These are phyloP conservation scores for Dicranocentrus wangi DNA, from an alignment of 2,888 invertebrate species.

Conservation along the genomic window DNA sequence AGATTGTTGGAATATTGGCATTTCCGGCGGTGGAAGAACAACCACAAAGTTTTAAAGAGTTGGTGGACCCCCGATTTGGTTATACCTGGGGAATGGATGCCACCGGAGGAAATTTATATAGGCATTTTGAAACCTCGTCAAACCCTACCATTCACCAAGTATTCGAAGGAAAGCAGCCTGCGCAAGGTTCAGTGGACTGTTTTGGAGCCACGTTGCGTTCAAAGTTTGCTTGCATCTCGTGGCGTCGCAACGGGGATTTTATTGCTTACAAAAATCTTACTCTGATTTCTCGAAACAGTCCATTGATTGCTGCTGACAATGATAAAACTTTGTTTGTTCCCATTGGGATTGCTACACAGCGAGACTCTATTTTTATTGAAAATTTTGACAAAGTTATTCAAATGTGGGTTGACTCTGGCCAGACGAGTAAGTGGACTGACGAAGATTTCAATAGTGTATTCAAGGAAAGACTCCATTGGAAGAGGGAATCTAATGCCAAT, in stretches of 20 bases:
- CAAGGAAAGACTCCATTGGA: slow-evolving; percentile 24
- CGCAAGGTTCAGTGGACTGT: slow-evolving; percentile 2
- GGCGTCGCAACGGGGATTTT: slow-evolving; percentile 19
- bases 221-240: slow-evolving; percentile 32
- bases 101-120: slow-evolving; percentile 16
- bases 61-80: slow-evolving; percentile 18
- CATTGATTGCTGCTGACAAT: slow-evolving; percentile 37
- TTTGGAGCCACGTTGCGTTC: neutral
- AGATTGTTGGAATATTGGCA: slow-evolving; percentile 45
- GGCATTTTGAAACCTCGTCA: slow-evolving; percentile 32
- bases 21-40: slow-evolving; percentile 21
- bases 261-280: slow-evolving; percentile 19
- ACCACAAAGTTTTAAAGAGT: slow-evolving; percentile 42
- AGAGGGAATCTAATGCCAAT: no score
- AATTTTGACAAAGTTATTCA: slow-evolving; percentile 19
- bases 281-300: slow-evolving; percentile 22
- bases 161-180: slow-evolving; percentile 8
- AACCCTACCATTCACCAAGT: slow-evolving; percentile 12
- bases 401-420: slow-evolving; percentile 45
- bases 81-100: slow-evolving; percentile 35
- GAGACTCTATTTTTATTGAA: slow-evolving; percentile 21
- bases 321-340: slow-evolving; percentile 30
- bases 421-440: slow-evolving; percentile 35
- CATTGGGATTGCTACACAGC: slow-evolving; percentile 23
- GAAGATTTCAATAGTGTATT: slow-evolving; percentile 24